Evolutionary conservation across 2,797 vertebrate genomes (phyloP).

Genomic region (Graptemys geographica): DNA sequence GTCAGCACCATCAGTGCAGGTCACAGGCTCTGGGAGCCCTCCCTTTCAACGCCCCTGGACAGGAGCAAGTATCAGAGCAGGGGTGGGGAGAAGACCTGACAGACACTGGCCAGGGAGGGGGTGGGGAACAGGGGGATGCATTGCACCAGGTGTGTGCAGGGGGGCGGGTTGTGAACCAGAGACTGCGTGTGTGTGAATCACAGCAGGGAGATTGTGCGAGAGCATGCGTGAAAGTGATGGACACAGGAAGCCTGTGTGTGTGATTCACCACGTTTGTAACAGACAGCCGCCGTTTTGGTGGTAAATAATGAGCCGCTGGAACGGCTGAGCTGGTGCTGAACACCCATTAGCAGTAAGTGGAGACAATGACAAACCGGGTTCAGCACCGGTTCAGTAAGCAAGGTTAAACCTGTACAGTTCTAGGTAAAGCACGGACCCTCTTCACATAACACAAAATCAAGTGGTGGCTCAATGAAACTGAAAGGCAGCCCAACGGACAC

Average conservation of each 20-base stretch:
- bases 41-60: background rate
- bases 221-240: background rate
- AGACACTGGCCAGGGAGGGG: background rate
- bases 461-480: background rate
- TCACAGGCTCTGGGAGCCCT: background rate
- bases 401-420: background rate
- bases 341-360: background rate
- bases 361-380: background rate
- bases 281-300: background rate
- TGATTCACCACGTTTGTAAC: background rate
- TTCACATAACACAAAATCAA: background rate
- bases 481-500: background rate
- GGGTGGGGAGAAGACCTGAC: too few species aligned
- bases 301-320: background rate
- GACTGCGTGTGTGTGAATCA: background rate
- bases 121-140: too few species aligned
- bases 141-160: background rate
- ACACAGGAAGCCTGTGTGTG: background rate
- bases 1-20: background rate
- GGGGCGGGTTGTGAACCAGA: background rate
- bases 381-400: background rate
- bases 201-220: background rate
- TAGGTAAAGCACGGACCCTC: background rate
- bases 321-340: background rate
- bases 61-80: background rate